Evolutionary conservation across 2,888 invertebrate genomes (phyloP), one percentile per base, ranked within the genome.

Genomic region (Steinernema carpocapsae): DNA sequence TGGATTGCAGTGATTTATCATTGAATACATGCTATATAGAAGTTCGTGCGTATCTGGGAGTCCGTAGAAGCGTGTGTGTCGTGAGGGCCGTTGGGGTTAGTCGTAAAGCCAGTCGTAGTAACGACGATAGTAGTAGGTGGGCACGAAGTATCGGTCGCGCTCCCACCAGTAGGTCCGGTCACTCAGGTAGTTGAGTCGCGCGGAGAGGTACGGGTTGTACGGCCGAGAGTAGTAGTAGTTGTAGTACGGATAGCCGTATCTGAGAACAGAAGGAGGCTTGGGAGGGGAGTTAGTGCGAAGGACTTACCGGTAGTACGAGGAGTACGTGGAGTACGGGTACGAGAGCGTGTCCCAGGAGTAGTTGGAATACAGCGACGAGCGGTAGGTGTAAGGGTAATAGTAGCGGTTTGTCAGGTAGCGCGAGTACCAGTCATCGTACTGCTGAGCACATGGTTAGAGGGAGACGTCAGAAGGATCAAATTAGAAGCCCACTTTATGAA

Each of bases 391-490:
- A 17, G 64, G 64, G 37, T 64, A 64, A 32, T 64, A 64, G 64
- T 64, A 64, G 12, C 64, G 64, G 32, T 29, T 64, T 29, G 17
- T 7, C 17, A 64, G 64, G 29, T 64, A 64, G 17, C 64, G 64
- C 64, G 64, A 64, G 64, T 64, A 64, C 64, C 64, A 64, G 32
- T 64, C 64, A 64, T 64, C 64, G 64, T 64, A 64, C 64, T 64
- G 56, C 14, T 32, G 52, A 22, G 24, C 6, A 48, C 17, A 48
- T 3, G 37, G 37, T 37, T 37, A 37, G 37, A 37, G 37, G 10
- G 37, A 37, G 37, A 37, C 3, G n/a, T n/a, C n/a, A 37, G 10
- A 37, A 3, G 10, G 37, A 37, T 6, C 37, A 37, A 37, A 37
- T 37, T 37, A 37, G 37, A 37, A 37, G 10, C 3, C 37, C 37